Evolutionary conservation across 2,797 vertebrate genomes (phyloP).

Genomic region (Acanthopagrus latus): DNA sequence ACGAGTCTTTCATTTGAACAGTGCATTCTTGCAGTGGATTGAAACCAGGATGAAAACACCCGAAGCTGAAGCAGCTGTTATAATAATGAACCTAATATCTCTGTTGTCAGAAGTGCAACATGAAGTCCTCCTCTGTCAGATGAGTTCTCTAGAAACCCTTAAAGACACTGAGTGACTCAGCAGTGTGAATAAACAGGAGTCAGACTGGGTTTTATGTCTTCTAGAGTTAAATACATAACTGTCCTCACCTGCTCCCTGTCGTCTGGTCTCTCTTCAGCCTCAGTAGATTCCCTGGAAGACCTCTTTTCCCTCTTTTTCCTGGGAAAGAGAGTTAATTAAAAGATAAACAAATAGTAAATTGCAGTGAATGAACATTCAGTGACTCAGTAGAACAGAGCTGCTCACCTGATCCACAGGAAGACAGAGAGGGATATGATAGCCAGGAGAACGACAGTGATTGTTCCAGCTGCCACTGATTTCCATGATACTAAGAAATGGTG

Average conservation of each 20-base stretch:
- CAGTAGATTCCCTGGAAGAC: background rate
- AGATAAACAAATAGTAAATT: background rate
- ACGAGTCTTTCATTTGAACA: background rate
- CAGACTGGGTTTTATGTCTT: too few species aligned
- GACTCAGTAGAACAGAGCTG: background rate
- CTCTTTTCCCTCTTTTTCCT: conserved; percentile 29
- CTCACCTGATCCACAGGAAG: conserved; percentile 25
- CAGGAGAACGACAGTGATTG: background rate
- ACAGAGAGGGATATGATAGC: background rate
- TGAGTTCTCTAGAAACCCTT: background rate
- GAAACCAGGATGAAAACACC: background rate
- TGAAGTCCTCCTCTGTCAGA: background rate
- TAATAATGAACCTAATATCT: background rate
- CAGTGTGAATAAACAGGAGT: background rate
- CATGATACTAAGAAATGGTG: background rate
- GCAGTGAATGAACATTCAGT: background rate
- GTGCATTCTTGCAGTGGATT: background rate
- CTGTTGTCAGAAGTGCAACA: background rate
- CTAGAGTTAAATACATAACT: too few species aligned
- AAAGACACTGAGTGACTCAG: background rate
- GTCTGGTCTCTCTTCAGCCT: background rate
- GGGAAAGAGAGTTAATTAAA: background rate
- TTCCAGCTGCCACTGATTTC: background rate
- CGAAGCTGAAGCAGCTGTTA: background rate
- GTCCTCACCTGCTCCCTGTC: conserved; percentile 24